Evolutionary conservation across 64 coral and sea anemone genomes (phyloP).

Genomic region (Montipora efflorescens): DNA sequence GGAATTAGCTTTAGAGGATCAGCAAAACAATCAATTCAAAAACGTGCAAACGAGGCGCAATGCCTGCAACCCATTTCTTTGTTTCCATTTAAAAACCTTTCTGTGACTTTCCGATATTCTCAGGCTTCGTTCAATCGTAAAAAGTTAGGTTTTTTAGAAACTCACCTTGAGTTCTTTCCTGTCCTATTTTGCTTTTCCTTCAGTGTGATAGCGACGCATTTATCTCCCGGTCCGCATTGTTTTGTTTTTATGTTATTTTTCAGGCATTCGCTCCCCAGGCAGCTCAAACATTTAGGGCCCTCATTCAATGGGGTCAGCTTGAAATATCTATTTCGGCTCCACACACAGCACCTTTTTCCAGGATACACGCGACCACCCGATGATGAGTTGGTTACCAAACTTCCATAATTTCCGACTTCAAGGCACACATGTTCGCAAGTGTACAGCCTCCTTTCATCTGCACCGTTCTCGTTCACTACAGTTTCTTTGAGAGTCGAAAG

Average conservation of each 20-base stretch:
- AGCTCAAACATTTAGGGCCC: conserved; percentile 43
- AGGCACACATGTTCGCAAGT: conserved; percentile 54
- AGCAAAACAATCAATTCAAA: neutral
- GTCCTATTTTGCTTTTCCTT: neutral
- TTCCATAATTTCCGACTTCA: neutral
- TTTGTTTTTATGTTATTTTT: neutral
- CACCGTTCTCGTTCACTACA: conserved; percentile 35
- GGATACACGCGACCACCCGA: conserved; percentile 37
- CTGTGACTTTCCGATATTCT: neutral
- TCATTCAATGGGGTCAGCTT: conserved; percentile 19
- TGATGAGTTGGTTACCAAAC: conserved; percentile 33
- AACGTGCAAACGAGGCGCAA: neutral
- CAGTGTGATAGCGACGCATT: conserved; percentile 47
- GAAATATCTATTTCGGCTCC: conserved; percentile 18
- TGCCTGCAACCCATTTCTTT: neutral
- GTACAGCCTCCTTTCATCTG: neutral
- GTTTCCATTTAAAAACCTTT: neutral
- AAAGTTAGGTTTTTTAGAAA: neutral
- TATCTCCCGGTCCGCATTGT: conserved; percentile 43
- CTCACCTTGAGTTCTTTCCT: conserved; percentile 33
- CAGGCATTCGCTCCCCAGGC: conserved; percentile 12
- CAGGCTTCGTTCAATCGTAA: neutral
- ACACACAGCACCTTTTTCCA: conserved; percentile 36
- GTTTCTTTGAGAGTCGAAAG: conserved; percentile 37
- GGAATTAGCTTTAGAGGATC: too few relatives aligned